Conservation (phyloP, 1,140 invertebrate species). For the Drosophila asahinai region DNA sequence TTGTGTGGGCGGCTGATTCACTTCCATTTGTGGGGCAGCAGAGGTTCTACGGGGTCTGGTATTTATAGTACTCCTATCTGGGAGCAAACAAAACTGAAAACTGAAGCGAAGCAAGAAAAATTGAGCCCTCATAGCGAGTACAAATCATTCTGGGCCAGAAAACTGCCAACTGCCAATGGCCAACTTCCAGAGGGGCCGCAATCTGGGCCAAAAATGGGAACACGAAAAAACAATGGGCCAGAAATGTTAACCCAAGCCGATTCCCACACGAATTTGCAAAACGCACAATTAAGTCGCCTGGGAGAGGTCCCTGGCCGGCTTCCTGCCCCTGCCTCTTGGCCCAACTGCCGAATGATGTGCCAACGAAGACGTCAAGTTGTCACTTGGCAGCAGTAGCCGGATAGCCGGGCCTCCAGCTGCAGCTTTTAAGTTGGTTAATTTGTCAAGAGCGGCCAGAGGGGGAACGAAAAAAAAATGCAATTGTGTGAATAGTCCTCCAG, state of each 20-base stretch:
- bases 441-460: conserved; percentile 49
- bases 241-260: conserved; percentile 18
- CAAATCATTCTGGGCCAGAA: conserved; percentile 14
- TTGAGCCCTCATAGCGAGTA: background rate
- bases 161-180: conserved; percentile 16
- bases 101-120: background rate
- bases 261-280: conserved; percentile 63
- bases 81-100: background rate
- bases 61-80: conserved; percentile 12
- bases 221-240: conserved; percentile 8
- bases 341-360: conserved; percentile 26
- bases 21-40: conserved; percentile 29
- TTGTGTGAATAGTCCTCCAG: conserved; percentile 36
- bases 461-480: conserved; percentile 50
- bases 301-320: conserved; percentile 37
- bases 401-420: conserved; percentile 24
- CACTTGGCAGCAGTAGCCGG: conserved; percentile 46
- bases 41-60: conserved; percentile 12
- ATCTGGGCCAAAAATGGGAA: conserved; percentile 4
- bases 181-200: background rate
- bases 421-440: conserved; percentile 70
- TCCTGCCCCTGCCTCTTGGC: conserved; percentile 38
- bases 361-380: conserved; percentile 75
- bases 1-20: conserved; percentile 22
- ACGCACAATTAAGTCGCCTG: conserved; percentile 77